phyloP scores from a whole-genome alignment of 2,888 invertebrate genomes.

The Drosophila sordidula region DNA sequence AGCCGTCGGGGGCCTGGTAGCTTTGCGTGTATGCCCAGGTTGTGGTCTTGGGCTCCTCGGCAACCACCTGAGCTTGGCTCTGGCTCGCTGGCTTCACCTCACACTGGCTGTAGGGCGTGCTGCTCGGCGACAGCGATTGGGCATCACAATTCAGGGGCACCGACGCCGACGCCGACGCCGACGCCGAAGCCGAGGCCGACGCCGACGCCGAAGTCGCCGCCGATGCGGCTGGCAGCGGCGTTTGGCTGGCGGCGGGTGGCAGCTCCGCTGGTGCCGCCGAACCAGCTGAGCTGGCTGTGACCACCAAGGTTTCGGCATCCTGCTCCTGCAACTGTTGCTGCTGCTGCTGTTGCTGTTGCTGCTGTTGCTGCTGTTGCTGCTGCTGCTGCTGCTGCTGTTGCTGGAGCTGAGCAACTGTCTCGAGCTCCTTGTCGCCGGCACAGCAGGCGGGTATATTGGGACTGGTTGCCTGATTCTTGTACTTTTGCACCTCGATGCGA shows the following conservation, averaged over 20 bases:
- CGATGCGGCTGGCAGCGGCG: conserved; percentile 55
- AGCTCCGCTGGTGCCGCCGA: conserved; percentile 36
- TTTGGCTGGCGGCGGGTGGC: conserved; percentile 59
- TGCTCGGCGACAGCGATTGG: conserved; percentile 81
- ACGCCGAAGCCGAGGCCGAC: neutral
- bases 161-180: neutral
- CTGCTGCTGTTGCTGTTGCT: conserved; percentile 24
- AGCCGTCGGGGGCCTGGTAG: conserved; percentile 84
- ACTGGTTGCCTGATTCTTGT: conserved; percentile 85
- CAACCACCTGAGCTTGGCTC: conserved; percentile 52
- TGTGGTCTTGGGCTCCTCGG: conserved; percentile 76
- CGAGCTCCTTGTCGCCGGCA: conserved; percentile 69
- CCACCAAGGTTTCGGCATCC: conserved; percentile 28
- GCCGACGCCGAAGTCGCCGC: conserved; percentile 1
- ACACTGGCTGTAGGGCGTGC: conserved; percentile 82
- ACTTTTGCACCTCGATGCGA: conserved; percentile 84
- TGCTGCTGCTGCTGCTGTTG: conserved; percentile 25
- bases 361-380: conserved; percentile 24
- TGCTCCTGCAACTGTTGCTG: conserved; percentile 30
- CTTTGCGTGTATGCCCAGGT: conserved; percentile 84
- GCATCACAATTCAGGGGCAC: conserved; percentile 73
- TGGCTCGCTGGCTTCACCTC: conserved; percentile 65
- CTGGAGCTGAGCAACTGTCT: conserved; percentile 18
- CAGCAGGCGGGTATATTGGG: conserved; percentile 84
- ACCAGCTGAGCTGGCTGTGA: conserved; percentile 19